A percentile compares a stretch with the other conserved stretches of the same genome.
Conservation (phyloP, 2,888 invertebrate species). For the Protonemura montana region DNA sequence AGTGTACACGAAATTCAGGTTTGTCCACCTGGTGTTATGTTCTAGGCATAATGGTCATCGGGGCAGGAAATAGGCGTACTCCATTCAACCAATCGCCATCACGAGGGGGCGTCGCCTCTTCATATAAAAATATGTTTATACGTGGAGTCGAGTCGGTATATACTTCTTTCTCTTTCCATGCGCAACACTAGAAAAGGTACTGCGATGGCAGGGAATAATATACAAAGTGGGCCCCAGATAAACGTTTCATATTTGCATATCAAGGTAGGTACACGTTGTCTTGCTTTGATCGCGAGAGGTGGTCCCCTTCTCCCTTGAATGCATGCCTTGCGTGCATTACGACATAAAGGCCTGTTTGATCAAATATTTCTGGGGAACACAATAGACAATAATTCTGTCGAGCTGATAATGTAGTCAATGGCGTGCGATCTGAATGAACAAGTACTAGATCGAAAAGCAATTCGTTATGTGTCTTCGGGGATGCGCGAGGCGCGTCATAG, state of each 20-base stretch:
- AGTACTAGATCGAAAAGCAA: background rate
- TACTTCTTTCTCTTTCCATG: background rate
- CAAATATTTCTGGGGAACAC: conserved; percentile 16
- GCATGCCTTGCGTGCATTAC: background rate
- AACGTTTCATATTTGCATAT: conserved; percentile 37
- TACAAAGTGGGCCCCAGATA: conserved; percentile 29
- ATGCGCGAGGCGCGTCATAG: too few species aligned
- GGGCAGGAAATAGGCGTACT: conserved; percentile 31
- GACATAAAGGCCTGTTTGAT: conserved; percentile 8
- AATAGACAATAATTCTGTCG: background rate
- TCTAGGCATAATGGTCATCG: conserved; percentile 19
- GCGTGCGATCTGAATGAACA: background rate
- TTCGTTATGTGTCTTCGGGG: background rate
- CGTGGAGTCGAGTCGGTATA: background rate
- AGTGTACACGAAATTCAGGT: background rate
- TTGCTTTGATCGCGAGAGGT: conserved; percentile 27
- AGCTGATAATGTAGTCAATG: background rate
- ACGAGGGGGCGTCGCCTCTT: conserved; percentile 33
- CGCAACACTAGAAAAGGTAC: conserved; percentile 10
- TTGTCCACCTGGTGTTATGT: conserved; percentile 25
- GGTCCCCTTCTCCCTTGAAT: background rate
- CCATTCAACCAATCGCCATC: conserved; percentile 27
- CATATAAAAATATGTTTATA: conserved; percentile 41
- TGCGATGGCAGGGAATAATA: conserved; percentile 20
- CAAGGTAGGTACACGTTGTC: conserved; percentile 23